Evolutionary conservation across 2,797 vertebrate species (phyloP).

Genomic region (Mormyrops boulengeri): DNA sequence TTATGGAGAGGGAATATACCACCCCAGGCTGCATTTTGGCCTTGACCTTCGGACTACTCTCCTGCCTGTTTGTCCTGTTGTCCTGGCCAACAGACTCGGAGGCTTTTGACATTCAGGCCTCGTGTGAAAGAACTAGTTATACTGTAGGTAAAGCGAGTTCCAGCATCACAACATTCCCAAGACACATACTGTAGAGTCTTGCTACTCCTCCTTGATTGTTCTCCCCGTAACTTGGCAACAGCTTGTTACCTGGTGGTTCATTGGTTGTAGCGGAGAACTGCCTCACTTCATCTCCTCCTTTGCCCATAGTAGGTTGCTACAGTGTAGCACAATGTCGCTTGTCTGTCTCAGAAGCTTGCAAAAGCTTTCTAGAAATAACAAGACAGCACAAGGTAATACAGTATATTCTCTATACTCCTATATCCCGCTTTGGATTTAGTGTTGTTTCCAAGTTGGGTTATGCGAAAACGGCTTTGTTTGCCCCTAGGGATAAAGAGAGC

Average conservation of each 20-base stretch:
- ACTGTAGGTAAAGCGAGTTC: not conserved
- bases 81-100: not conserved
- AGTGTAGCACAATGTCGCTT: too few relatives aligned
- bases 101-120: not conserved
- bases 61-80: not conserved
- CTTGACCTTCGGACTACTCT: not conserved
- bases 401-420: not conserved
- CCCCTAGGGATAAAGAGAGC: not conserved
- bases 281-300: not conserved
- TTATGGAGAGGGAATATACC: not conserved
- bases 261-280: not conserved
- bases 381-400: not conserved
- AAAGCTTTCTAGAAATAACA: not conserved
- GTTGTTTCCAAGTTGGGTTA: not conserved
- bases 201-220: not conserved
- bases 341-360: not conserved
- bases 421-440: not conserved
- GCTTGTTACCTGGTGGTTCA: not conserved
- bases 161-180: not conserved
- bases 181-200: not conserved
- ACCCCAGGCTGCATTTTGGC: not conserved
- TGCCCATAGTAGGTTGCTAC: not conserved
- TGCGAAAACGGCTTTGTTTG: not conserved
- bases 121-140: not conserved
- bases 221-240: not conserved